Evolutionary conservation across 2,888 invertebrate genomes (phyloP).

Genomic region (Mesorhabditis belari): DNA sequence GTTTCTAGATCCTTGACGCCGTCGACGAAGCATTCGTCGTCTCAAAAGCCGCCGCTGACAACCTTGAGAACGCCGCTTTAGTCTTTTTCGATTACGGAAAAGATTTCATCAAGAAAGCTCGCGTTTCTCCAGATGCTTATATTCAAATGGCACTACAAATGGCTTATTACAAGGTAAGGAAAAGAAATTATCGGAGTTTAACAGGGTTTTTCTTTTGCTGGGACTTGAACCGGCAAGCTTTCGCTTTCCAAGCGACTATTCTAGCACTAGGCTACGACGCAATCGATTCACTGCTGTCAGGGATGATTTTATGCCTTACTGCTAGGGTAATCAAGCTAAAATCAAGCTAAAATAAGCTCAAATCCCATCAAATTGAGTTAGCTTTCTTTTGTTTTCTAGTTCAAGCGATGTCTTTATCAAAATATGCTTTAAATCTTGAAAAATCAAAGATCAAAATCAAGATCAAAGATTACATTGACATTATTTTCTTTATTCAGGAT

Average conservation of each 20-base stretch:
- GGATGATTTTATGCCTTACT: no score
- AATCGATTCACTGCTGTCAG: no score
- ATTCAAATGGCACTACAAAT: conserved; percentile 91
- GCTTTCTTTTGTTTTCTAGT: no score
- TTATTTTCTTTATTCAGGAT: conserved; percentile 60
- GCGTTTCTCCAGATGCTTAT: conserved; percentile 90
- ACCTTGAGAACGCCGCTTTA: conserved; percentile 79
- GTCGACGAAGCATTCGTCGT: conserved; percentile 30
- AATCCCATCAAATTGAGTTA: no score
- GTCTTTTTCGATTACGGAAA: conserved; percentile 75
- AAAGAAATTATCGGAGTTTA: not conserved
- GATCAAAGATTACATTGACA: not conserved
- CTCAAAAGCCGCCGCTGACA: conserved; percentile 70
- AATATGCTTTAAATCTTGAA: no score
- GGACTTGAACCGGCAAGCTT: no score
- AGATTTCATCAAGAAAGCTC: conserved; percentile 84
- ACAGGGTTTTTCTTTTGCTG: no score
- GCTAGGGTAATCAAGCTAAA: no score
- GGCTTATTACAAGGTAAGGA: conserved; percentile 70
- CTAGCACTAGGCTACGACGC: not conserved
- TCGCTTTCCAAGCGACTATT: not conserved
- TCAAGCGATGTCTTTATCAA: no score
- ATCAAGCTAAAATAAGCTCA: no score
- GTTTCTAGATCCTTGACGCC: conserved; percentile 18
- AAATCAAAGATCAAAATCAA: no score